phyloP scores from a whole-genome alignment of 1,140 invertebrate species.

The Micrasema longulum region DNA sequence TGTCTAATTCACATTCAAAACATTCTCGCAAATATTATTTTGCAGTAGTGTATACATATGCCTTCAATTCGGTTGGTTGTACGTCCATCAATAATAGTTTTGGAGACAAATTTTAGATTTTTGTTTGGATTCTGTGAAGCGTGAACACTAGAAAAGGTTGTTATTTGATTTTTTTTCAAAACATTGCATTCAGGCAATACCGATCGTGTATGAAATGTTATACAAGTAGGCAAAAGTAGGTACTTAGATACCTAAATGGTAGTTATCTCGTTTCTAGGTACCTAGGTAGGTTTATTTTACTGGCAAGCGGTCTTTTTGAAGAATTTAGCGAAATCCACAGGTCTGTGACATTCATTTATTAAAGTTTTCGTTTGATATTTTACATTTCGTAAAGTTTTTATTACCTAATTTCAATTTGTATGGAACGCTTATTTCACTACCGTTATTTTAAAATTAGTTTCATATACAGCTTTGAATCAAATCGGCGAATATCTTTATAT shows the following conservation, averaged over 20 bases:
- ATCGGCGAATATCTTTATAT: no score
- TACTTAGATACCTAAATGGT: not conserved
- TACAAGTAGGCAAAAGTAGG: conserved; percentile 11
- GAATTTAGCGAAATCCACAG: not conserved
- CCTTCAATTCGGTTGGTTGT: conserved; percentile 18
- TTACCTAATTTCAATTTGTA: no score
- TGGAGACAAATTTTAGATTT: conserved; percentile 44
- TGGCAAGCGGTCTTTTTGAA: not conserved
- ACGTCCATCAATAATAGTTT: conserved; percentile 37
- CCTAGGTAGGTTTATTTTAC: not conserved
- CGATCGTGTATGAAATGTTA: conserved; percentile 12
- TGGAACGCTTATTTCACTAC: no score
- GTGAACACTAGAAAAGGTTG: conserved; percentile 35
- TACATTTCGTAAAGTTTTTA: no score
- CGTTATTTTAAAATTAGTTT: no score
- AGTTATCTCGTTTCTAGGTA: not conserved
- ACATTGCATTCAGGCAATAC: conserved; percentile 29
- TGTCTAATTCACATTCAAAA: no score
- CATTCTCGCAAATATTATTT: no score
- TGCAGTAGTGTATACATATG: not conserved
- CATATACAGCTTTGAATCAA: no score
- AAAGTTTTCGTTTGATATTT: no score
- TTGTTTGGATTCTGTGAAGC: conserved; percentile 41
- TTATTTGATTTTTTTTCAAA: conserved; percentile 39
- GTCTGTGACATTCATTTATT: no score